Evolutionary conservation across 1,140 invertebrate species (phyloP), one percentile per base, ranked within the genome.

Genomic region (Uloborus diversus): DNA sequence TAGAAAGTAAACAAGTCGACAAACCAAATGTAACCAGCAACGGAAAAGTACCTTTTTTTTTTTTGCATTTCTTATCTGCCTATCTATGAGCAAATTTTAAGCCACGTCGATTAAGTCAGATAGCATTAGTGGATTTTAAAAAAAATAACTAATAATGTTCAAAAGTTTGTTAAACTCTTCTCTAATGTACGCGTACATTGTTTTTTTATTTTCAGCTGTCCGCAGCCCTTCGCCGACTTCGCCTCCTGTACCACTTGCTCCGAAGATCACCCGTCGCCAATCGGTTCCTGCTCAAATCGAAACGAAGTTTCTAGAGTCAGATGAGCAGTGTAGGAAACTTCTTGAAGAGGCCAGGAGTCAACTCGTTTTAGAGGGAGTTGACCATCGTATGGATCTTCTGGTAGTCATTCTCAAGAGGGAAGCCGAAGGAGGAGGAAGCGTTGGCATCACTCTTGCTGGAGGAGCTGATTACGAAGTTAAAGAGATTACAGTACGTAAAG

Each of bases 381-480:
- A 9, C 30, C 35, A 14, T 13, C 61, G 57, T 2, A 28, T 78
- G 14, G 20, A 27, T 4, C 30, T 78, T 4, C 73, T 64, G 4
- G 23, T 28, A 7, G 73, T 78, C 5, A 28, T 28, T 5, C 32
- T 82, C 37, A 59, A 32, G 4, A 66, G 76, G 20, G 56, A 68
- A 35, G 61, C 47, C 14, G 7, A 89, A 79, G 88, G 90, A 9
- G 91, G 91, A 30, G 91, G 93, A 4, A 94, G 92, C 84, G 91
- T 96, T 49, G 95, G 95, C 17, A 93, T 96, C 56, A 95, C 93
- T 5, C 86, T 96, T 61, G 94, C 94, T 51, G 94, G 94, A 53
- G 94, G 95, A 4, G 90, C 91, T 4, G 94, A 96, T 85, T 95
- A 94, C 86, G 94, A 96, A 88, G 91, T 91, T 80, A 96, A 96